Evolutionary conservation across 2,113 vertebrate species (phyloP), one percentile per base, ranked within the genome.

Genomic region (Marcusenius ussheri): DNA sequence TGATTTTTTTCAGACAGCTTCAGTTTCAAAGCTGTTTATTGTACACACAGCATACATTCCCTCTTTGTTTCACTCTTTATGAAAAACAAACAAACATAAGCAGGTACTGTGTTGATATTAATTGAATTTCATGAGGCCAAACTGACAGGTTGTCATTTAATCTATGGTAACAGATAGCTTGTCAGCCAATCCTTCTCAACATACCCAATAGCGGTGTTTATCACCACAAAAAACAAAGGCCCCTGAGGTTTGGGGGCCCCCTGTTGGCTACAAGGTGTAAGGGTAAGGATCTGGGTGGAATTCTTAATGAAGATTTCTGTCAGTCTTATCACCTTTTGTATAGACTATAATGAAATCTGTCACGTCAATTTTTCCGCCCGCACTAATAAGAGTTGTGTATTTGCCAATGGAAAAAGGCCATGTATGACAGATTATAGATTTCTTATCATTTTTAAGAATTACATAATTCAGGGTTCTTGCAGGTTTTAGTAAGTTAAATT

Each of bases 51-150:
- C 17, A 56, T 15, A 70, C 3, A 70, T 31, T 70, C n/a, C n/a
- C 3, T 31, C n/a, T 66, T 66, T n/a, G 8, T 62, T n/a, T 87
- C 27, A 87, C 47, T 51, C 31, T 56, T 47, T 84, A 45, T 45
- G 83, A 86, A 50, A 89, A 89, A n/a, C 88, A 80, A 74, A 39
- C 46, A 74, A 8, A 42, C 35, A 89, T 83, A 89, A 35, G 45
- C 21, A 80, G 6, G 9, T 13, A 24, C 27, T 50, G 27, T 27
- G 46, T 83, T 35, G 5, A 74, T 83, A 50, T 47, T 84, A 47
- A 62, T 85, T 89, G 35, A 89, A 62, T 89, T 89, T 84, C 77
- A 46, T 58, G 50, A 46, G 80, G 35, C n/a, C 77, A 35, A 35
- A 84, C 24, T 89, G 51, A 89, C 50, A 84, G 47, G n/a, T 24